Base-by-base conservation (phyloP, 1,140 invertebrate genomes). In the Drosophila littoralis region DNA sequence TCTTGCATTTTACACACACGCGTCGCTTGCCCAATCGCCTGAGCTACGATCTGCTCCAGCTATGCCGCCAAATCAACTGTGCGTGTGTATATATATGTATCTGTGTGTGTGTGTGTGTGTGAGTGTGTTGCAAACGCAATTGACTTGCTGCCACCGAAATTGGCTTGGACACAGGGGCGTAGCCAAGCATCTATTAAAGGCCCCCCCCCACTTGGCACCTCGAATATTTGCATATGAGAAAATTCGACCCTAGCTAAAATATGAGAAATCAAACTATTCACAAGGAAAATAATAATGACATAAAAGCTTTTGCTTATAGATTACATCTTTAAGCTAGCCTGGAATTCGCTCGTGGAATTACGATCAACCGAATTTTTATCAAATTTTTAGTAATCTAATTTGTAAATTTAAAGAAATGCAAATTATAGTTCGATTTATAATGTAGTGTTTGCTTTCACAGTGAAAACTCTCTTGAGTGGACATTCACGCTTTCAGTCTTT, bases 11-110 rank as follows among this genome's bases (percentile, higher is more conserved):
- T 59, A 59, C 52, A 75, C 75, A 81, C 73, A 79, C 65, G 69
- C 43, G 40, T 58, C 36, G 15, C 77, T 89, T 89, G 85, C 84
- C 75, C 85, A 89, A 83, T 80, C 64, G 50, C 15, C 55, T 66
- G 77, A 81, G 71, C 79, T 89, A 89, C 77, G 70, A 88, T 86
- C 78, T 81, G 67, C 73, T 79, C 81, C 71, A 72, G 63, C 61
- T 75, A 70, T 51, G 55, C 79, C 60, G 67, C 67, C 70, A 73
- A 83, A 70, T 61, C 78, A 8, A 32, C 22, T 58, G n/a, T 51
- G 12, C 13, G 42, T 22, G 8, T 45, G 2, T 32, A 0, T 35
- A 1, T 33, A 10, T n/a, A 22, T 22, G 22, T 22, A 22, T 22
- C 1, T 22, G 3, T 3, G 3, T 22, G 22, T 22, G 22, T 54